Percentiles rank a stretch among this genome's conserved stretches.
phyloP scores from a whole-genome alignment of 2,113 vertebrate genomes.

The Cygnus atratus region DNA sequence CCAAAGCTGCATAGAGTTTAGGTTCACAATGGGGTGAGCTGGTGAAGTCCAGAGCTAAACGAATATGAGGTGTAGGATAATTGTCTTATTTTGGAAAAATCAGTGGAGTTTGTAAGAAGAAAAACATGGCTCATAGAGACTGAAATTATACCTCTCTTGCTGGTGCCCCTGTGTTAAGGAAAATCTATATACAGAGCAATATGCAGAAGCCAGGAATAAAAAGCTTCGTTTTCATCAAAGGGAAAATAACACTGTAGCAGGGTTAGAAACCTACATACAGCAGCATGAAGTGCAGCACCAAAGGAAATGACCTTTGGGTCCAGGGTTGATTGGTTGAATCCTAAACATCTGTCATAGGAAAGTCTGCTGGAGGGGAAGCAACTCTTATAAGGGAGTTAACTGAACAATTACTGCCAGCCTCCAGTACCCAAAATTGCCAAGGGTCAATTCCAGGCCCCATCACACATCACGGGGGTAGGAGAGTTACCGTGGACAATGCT shows the following conservation, averaged over 20 bases:
- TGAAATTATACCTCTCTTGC: neutral
- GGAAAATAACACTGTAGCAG: neutral
- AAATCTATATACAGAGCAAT: neutral
- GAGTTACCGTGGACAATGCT: slow-evolving; percentile 90
- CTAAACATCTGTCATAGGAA: neutral
- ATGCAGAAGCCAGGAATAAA: neutral
- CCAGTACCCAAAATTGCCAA: neutral
- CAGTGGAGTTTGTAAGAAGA: neutral
- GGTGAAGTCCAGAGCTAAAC: neutral
- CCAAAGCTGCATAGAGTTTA: neutral
- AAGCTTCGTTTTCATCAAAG: neutral
- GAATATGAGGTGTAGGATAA: neutral
- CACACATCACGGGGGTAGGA: neutral
- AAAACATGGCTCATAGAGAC: neutral
- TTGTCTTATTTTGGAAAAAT: neutral
- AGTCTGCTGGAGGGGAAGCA: too few species aligned
- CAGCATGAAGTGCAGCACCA: neutral
- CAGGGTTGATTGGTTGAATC: neutral
- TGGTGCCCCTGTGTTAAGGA: neutral
- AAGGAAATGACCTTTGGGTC: neutral
- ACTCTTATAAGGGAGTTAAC: neutral
- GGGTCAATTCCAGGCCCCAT: neutral
- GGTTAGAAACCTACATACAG: neutral
- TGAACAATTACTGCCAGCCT: neutral
- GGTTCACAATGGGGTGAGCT: neutral